Conservation (phyloP, 2,113 vertebrate genomes). For the Sphyrna mokarran region DNA sequence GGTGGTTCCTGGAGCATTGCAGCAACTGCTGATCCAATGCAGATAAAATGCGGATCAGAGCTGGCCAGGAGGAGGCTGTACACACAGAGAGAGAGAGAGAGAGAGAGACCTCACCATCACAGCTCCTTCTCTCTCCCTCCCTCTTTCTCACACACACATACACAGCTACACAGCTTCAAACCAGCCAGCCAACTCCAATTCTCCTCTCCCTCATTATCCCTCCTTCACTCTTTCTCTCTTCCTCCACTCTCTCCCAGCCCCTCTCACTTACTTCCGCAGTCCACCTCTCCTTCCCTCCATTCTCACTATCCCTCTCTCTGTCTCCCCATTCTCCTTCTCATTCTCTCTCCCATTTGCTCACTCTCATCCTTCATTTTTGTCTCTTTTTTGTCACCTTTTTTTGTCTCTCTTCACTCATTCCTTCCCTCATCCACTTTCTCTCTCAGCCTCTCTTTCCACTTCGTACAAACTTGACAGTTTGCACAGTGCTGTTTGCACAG, state of each 20-base stretch:
- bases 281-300: too few species aligned
- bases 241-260: too few species aligned
- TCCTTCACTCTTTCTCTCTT: background rate
- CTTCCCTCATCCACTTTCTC: background rate
- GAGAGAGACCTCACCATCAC: too few species aligned
- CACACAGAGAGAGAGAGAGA: too few species aligned
- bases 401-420: background rate
- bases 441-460: background rate
- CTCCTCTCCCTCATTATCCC: background rate
- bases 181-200: too few species aligned
- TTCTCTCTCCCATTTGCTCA: background rate
- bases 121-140: too few species aligned
- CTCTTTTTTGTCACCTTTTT: background rate
- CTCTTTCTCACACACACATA: too few species aligned
- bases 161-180: too few species aligned
- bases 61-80: background rate
- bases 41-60: slow-evolving; percentile 22
- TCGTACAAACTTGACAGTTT: background rate
- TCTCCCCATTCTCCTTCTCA: background rate
- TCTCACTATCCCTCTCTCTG: background rate
- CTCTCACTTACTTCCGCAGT: too few species aligned
- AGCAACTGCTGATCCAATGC: slow-evolving; percentile 15
- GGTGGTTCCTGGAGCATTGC: background rate
- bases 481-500: background rate
- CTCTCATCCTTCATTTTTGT: background rate